Base-by-base conservation (phyloP, 2,797 vertebrate species). In the Sebastiscus albofasciatus region DNA sequence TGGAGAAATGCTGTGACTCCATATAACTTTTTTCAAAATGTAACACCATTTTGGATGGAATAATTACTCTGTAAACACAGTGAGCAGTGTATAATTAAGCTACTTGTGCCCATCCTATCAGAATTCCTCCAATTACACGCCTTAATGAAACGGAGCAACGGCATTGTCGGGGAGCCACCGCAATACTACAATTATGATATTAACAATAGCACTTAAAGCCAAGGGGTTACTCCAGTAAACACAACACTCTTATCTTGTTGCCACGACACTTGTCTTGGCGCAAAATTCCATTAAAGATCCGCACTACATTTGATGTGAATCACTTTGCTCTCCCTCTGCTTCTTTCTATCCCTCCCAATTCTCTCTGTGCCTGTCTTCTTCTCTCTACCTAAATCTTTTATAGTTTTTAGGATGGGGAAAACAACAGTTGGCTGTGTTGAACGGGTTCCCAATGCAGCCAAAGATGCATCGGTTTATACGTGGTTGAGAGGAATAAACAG, bases 71-170 rank as follows among this genome's bases (percentile, higher is more conserved):
- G 94, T 95, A 95, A 95, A 96, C 94, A 95, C 87, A 89, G 87
- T 91, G 92, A 94, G 94, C 91, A 80, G 93, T 91, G 89, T 95
- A 93, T 96, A 96, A 96, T 96, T 96, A 96, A 95, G 94, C 93
- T 94, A 94, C 95, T 96, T 96, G 93, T 94, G 94, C 95, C 95
- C 93, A 94, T 94, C 94, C 95, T 95, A 96, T 96, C 95, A 95
- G 94, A 96, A 96, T 96, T 94, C 93, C 94, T 96, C 92, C 95
- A 96, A 96, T 96, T 96, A 96, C 95, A 95, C 93, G 94, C 95
- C 95, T 95, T 96, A 96, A 96, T 96, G 95, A 96, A 96, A 96
- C 91, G 85, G 93, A 94, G 93, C 93, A 94, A 92, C 89, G 67
- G 77, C 93, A 95, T 94, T 94, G 95, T 96, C 90, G 91, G 92